Percentiles rank a stretch among this genome's conserved stretches.
phyloP scores from a whole-genome alignment of 1,140 invertebrate species.

The Drosophila tristis region DNA sequence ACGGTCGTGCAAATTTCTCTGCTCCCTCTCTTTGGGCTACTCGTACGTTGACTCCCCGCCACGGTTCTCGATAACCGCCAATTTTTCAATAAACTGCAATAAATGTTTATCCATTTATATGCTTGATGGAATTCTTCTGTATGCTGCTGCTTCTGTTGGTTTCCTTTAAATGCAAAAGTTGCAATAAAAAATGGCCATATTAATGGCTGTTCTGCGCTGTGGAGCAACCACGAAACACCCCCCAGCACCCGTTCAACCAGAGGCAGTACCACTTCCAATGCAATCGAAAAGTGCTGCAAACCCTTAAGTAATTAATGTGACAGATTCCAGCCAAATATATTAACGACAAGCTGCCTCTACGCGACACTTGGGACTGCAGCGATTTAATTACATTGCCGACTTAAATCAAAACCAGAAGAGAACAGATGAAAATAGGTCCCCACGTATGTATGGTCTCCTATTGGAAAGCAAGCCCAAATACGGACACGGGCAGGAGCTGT shows the following conservation, averaged over 20 bases:
- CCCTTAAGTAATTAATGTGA: conserved; percentile 25
- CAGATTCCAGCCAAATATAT: conserved; percentile 18
- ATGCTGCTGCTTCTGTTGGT: conserved; percentile 40
- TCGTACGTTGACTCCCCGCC: background rate
- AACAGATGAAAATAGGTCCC: no score
- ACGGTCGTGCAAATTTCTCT: conserved; percentile 40
- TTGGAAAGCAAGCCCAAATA: background rate
- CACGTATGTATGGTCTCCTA: no score
- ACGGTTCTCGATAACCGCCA: conserved; percentile 64
- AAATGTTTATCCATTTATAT: conserved; percentile 80
- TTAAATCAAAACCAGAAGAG: no score
- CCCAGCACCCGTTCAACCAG: background rate
- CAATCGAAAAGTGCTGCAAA: conserved; percentile 2
- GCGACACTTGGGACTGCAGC: no score
- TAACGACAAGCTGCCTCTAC: background rate
- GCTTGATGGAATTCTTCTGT: conserved; percentile 58
- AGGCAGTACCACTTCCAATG: no score
- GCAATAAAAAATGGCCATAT: conserved; percentile 29
- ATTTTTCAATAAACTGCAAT: conserved; percentile 83
- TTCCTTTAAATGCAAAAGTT: conserved; percentile 50
- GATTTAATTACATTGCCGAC: no score
- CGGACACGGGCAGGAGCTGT: background rate
- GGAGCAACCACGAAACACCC: conserved; percentile 34
- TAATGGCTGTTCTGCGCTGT: conserved; percentile 39
- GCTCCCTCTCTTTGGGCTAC: conserved; percentile 11